Conservation (phyloP, 2,888 invertebrate genomes). For the Agrilus mali region DNA sequence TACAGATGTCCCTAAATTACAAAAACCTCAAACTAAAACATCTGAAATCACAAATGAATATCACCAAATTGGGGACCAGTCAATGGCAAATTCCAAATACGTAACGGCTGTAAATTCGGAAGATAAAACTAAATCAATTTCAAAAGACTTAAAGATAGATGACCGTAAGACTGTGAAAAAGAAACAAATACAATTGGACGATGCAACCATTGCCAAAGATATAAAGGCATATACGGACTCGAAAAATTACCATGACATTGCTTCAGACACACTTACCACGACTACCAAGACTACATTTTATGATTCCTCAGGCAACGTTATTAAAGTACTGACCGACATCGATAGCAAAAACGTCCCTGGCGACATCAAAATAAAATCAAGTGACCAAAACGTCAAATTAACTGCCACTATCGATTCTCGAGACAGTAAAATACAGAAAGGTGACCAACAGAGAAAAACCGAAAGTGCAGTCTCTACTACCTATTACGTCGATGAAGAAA, state of each 20-base stretch:
- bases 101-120: constrained; percentile 12
- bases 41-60: constrained; percentile 33
- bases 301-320: constrained; percentile 29
- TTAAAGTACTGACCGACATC: constrained; percentile 26
- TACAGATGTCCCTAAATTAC: constrained; percentile 39
- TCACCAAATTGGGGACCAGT: constrained; percentile 29
- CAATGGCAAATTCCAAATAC: constrained; percentile 17
- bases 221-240: constrained; percentile 17
- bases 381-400: not conserved
- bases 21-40: constrained; percentile 32
- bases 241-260: constrained; percentile 17
- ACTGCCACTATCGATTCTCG: constrained; percentile 4
- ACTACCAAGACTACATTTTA: constrained; percentile 31
- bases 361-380: not conserved
- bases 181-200: not conserved
- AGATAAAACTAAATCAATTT: constrained; percentile 14
- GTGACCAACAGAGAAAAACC: not conserved
- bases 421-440: not conserved
- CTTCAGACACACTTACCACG: constrained; percentile 16
- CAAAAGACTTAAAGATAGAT: constrained; percentile 15
- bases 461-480: not conserved
- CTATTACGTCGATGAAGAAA: constrained; percentile 22
- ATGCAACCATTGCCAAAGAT: not conserved
- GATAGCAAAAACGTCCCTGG: constrained; percentile 13
- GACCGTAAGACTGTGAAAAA: not conserved